phyloP scores from a whole-genome alignment of 2,113 vertebrate species.

The Coturnix japonica region DNA sequence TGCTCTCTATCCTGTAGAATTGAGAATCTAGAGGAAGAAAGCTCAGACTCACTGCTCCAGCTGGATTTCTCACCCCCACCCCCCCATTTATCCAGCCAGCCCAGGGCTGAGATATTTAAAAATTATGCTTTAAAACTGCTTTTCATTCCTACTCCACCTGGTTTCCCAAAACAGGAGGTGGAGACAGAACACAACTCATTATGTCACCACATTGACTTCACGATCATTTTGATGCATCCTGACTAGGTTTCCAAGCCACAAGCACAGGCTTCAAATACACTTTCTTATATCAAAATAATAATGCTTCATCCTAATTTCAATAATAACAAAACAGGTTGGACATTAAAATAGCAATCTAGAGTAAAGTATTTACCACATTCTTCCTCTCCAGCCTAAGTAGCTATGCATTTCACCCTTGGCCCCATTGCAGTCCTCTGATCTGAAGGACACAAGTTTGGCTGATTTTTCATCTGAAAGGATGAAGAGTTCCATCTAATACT shows the following conservation, averaged over 20 bases:
- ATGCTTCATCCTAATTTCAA: background rate
- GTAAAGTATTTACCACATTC: background rate
- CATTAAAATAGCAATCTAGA: background rate
- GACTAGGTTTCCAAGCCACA: background rate
- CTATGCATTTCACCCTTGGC: background rate
- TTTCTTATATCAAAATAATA: background rate
- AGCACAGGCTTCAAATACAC: background rate
- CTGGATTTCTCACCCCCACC: background rate
- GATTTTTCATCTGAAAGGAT: background rate
- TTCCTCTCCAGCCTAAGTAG: background rate
- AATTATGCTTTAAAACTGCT: background rate
- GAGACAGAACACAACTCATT: background rate
- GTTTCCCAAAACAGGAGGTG: background rate
- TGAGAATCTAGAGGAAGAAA: background rate
- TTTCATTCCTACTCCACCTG: background rate
- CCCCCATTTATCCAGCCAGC: background rate
- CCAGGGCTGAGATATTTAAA: background rate
- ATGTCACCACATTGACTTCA: background rate
- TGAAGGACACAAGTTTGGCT: background rate
- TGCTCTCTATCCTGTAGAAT: background rate
- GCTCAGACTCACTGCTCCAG: background rate
- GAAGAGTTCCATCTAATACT: background rate
- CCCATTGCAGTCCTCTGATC: fast-evolving
- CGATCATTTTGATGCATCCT: background rate
- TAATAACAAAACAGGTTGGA: background rate